Evolutionary conservation across 2,113 vertebrate genomes (phyloP).

Genomic region (Trichechus manatus): DNA sequence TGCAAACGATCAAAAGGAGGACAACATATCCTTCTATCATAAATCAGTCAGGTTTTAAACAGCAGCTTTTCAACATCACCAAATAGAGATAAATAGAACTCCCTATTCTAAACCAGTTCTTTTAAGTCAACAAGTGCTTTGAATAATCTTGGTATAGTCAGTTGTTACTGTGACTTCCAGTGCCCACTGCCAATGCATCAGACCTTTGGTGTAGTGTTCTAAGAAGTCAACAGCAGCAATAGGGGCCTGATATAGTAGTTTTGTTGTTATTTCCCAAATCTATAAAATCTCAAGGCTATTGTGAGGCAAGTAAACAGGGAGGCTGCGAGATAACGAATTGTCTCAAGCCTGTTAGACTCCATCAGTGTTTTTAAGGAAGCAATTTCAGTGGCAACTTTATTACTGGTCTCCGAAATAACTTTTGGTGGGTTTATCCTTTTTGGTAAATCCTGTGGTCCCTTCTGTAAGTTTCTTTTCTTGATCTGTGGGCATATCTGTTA

Average conservation of each 20-base stretch:
- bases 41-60: conserved; percentile 30
- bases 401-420: conserved; percentile 94
- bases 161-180: background rate
- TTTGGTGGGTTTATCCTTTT: conserved; percentile 94
- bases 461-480: conserved; percentile 97
- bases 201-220: background rate
- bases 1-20: conserved; percentile 24
- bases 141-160: background rate
- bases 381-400: conserved; percentile 97
- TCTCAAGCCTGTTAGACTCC: conserved; percentile 97
- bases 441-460: conserved; percentile 93
- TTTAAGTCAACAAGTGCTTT: conserved; percentile 35
- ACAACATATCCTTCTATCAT: background rate
- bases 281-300: conserved; percentile 94
- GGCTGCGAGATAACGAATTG: conserved; percentile 94
- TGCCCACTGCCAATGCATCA: background rate
- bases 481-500: conserved; percentile 96
- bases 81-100: conserved; percentile 46
- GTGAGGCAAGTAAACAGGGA: conserved; percentile 95
- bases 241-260: background rate
- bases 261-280: conserved; percentile 92
- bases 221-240: background rate
- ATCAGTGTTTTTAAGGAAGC: conserved; percentile 96
- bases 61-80: conserved; percentile 54
- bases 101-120: conserved; percentile 23